These are phyloP conservation scores for Merops nubicus DNA, from an alignment of 2,113 vertebrate genomes.

Conservation along the genomic window DNA sequence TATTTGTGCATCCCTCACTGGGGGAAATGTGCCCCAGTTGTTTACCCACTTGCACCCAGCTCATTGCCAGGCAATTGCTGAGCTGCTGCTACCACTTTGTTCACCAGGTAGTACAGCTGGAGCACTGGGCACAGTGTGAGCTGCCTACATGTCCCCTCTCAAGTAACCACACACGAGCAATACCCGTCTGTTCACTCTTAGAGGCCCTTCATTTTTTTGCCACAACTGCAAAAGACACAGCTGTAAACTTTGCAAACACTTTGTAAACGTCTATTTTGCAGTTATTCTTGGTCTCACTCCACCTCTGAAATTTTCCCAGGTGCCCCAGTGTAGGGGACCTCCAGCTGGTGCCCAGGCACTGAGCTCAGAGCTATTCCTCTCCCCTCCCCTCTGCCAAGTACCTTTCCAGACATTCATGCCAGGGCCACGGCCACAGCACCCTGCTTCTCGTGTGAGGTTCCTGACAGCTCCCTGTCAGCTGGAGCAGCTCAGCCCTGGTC, in stretches of 20 bases:
- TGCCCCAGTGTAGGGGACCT: neutral
- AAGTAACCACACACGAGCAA: neutral
- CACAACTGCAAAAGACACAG: neutral
- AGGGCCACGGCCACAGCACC: neutral
- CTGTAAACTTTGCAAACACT: neutral
- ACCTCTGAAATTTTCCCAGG: neutral
- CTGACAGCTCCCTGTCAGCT: neutral
- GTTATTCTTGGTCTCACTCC: neutral
- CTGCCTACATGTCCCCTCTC: rapidly evolving
- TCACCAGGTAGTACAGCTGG: neutral
- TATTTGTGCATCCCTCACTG: neutral
- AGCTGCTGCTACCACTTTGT: neutral
- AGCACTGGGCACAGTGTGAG: neutral
- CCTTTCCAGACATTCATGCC: neutral
- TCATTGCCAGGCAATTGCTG: neutral
- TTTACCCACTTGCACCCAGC: neutral
- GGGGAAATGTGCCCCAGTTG: neutral
- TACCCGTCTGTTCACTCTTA: neutral
- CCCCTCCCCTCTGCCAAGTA: neutral
- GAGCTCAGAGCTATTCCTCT: neutral
- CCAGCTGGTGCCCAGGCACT: neutral
- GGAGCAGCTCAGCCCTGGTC: neutral
- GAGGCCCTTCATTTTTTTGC: neutral
- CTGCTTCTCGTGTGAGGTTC: neutral
- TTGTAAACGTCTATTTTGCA: neutral